Evolutionary conservation across 2,113 vertebrate genomes (phyloP), one percentile per base, ranked within the genome.

Genomic region (Cyprinodon brontotheroides): DNA sequence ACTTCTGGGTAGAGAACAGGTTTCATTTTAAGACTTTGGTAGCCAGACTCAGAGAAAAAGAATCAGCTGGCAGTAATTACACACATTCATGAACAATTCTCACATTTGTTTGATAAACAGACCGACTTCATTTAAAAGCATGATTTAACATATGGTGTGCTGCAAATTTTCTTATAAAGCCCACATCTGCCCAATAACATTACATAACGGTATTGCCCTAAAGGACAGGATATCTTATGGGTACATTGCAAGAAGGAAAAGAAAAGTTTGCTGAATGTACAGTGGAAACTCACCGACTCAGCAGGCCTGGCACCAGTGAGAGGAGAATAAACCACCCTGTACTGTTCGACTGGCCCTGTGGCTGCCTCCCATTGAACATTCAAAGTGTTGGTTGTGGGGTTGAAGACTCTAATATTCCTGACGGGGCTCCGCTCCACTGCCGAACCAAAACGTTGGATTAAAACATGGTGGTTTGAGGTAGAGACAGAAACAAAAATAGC

Each of bases 281-380:
- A 17, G 38, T 57, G 37, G 59, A 90, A 82, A 96, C 98, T 97
- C 92, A 99, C 98, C 82, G 96, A 97, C 78, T 99, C 94, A 0
- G 96, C 91, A 78, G 96, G 95, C 74, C 88, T 93, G 70, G 92
- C 90, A 62, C 96, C 97, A 70, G 86, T 88, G 20, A 94, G 20
- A 17, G 98, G 95, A 77, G 96, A 39, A 10, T 98, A 99, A 82
- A 94, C 93, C 68, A 99, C 86, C 20, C 95, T 94, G 11, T 99
- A 99, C 86, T 98, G 95, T 77, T 94, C 94, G 4, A 99, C 98
- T 3, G 95, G 94, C 45, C 97, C 97, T 0, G 96, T 95, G 11
- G 98, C 97, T 13, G 96, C 92, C 74, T 98, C 96, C 98, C 98
- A 99, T 66, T 96, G 96, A 57, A 99, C 95, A 6, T 96, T 97